Evolutionary conservation across 2,113 vertebrate genomes (phyloP).

Genomic region (Myiopsitta monachus): DNA sequence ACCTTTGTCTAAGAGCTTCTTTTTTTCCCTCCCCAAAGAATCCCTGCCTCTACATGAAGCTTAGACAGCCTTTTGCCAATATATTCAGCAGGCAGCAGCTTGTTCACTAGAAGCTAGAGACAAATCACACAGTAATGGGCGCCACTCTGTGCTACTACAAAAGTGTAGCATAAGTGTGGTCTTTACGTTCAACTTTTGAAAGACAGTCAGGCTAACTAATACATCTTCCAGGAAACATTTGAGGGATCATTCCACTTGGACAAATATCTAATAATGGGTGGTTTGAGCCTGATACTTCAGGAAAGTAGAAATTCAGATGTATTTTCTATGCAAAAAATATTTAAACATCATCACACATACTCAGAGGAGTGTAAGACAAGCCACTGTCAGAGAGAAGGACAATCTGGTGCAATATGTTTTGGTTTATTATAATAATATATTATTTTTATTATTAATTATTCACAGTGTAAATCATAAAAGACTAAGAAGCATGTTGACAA

Average conservation of each 20-base stretch:
- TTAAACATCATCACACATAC: not conserved
- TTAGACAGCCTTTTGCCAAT: not conserved
- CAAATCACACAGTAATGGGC: not conserved
- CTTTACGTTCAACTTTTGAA: not conserved
- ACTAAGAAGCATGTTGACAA: not conserved
- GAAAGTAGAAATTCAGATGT: not conserved
- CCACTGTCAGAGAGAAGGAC: not conserved
- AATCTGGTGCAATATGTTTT: not conserved
- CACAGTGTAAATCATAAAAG: not conserved
- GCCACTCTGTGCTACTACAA: not conserved
- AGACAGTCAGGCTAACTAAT: not conserved
- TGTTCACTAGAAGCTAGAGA: not conserved
- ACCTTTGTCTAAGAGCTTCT: not conserved
- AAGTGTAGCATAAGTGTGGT: not conserved
- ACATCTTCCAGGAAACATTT: not conserved
- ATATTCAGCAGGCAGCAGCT: not conserved
- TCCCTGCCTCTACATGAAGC: not conserved
- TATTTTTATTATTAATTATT: constrained; percentile 47
- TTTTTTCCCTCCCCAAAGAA: not conserved
- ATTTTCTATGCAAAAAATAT: not conserved
- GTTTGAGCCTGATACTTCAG: not conserved
- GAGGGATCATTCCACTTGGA: not conserved
- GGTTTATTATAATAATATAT: constrained; percentile 12
- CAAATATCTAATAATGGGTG: not conserved
- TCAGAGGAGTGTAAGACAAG: not conserved